Base-by-base conservation (phyloP, 2,113 vertebrate genomes). In the Polypterus bichir region DNA sequence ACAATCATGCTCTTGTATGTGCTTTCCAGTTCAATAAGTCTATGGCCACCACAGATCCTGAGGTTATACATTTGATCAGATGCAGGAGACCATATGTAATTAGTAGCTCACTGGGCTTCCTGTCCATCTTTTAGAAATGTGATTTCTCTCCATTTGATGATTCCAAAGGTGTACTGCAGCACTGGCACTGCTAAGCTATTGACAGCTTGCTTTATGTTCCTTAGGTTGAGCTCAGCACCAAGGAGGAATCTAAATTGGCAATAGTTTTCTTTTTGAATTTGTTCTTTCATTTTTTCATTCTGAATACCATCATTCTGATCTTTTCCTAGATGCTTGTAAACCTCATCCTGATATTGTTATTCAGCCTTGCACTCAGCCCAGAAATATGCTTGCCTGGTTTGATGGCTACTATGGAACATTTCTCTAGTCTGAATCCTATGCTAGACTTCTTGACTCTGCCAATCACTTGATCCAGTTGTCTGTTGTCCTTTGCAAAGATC, bases 151-250 rank as follows among this genome's bases (percentile, higher is more conserved):
- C 7, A 11, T n/a, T 10, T 11, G 5, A 56, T 56, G 54, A 56
- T 56, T 3, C 54, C 54, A 56, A 8, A 56, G 54, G 9, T 56
- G 54, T 56, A 56, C 54, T 56, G 54, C 54, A 56, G 3, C 10
- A 56, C 54, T 9, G 54, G 54, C 8, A 56, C 54, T 56, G 54
- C 54, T 56, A 56, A 56, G 54, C 54, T 4, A 27, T 56, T 8
- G 54, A 55, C 6, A 3, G 54, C 54, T 11, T 10, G 2, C 8
- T 3, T 56, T n/a, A 3, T 56, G 10, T 56, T 56, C 10, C 27
- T 56, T n/a, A 11, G 27, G 54, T 11, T 56, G 5, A 56, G 54
- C 10, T 56, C 8, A 10, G 54, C 27, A 3, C n/a, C n/a, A 27
- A 56, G 54, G 8, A 56, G 10, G 8, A 27, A 27, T 27, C 27